phyloP scores from a whole-genome alignment of 2,113 vertebrate genomes.

The Labeo catla region DNA sequence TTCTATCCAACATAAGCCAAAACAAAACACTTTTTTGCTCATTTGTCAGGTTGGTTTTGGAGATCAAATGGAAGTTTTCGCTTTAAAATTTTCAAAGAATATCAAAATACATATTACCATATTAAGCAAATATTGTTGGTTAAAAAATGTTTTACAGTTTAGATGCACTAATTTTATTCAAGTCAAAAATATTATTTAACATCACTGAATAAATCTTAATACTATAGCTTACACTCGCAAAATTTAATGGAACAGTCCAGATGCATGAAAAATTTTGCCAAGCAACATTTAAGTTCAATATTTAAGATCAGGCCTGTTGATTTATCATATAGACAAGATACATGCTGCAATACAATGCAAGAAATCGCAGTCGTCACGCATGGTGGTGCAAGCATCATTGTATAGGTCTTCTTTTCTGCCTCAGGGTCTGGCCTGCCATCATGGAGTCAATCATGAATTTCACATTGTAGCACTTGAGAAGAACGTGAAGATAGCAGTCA shows the following conservation, averaged over 20 bases:
- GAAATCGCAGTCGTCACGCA: background rate
- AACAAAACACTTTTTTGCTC: background rate
- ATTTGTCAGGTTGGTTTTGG: background rate
- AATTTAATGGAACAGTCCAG: background rate
- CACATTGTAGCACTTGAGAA: conserved; percentile 8
- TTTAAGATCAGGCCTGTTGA: background rate
- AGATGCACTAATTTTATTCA: background rate
- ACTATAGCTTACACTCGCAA: background rate
- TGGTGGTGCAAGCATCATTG: background rate
- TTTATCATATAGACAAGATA: background rate
- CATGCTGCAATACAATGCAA: background rate
- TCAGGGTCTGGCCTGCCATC: conserved; percentile 2
- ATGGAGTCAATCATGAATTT: conserved; percentile 34
- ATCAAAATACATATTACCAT: no score
- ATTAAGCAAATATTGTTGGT: no score
- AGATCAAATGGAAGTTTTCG: background rate
- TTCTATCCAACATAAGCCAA: background rate
- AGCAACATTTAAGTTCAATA: background rate
- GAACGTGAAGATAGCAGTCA: background rate
- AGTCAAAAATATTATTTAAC: background rate
- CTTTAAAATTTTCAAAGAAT: background rate
- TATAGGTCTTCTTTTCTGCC: background rate
- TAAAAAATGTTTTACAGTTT: no score
- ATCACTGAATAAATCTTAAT: background rate
- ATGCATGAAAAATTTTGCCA: background rate